Evolutionary conservation across 1,140 invertebrate species (phyloP), one percentile per base, ranked within the genome.

Genomic region (Centruroides vittatus): DNA sequence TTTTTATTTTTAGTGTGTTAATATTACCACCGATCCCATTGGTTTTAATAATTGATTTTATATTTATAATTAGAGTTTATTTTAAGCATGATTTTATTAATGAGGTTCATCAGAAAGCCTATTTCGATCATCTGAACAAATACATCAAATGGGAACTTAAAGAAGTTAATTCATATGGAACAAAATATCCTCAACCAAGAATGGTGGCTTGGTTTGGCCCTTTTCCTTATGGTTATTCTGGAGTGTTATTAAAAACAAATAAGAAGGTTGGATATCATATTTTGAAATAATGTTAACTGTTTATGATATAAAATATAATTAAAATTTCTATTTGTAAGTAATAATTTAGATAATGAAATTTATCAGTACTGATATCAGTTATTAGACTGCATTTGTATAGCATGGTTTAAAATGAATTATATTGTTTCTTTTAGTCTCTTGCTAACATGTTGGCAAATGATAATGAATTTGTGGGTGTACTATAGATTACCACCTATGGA

Each of bases 161-260:
- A 47, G 61, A 66, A 47, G 58, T 61, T 5, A 35, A 61, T 35
- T 67, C 67, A 56, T 69, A 70, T 60, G 77, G 75, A 9, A 66
- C 69, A 47, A 71, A 70, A 58, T 72, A 72, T 58, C 63, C 73
- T 41, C 71, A 78, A 58, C 75, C 76, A 6, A 66, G 78, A 49
- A 67, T 79, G 8, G 75, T 78, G 5, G 73, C 74, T 2, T 80
- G 78, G 78, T 74, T 76, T 61, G 78, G 78, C 10, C 76, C 78
- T 49, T 73, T 74, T 62, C 72, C 75, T 13, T 79, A 77, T 63
- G 68, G 71, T 5, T 74, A 78, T 65, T 74, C 72, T 46, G 78
- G 78, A 23, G 64, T 78, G 11, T 72, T 67, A 34, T 70, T 78
- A 54, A 64, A 72, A 68, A 66, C 70, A 64, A 64, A 65, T 69